Evolutionary conservation across 2,888 invertebrate species (phyloP).

Genomic region (Campopleginae sp.): DNA sequence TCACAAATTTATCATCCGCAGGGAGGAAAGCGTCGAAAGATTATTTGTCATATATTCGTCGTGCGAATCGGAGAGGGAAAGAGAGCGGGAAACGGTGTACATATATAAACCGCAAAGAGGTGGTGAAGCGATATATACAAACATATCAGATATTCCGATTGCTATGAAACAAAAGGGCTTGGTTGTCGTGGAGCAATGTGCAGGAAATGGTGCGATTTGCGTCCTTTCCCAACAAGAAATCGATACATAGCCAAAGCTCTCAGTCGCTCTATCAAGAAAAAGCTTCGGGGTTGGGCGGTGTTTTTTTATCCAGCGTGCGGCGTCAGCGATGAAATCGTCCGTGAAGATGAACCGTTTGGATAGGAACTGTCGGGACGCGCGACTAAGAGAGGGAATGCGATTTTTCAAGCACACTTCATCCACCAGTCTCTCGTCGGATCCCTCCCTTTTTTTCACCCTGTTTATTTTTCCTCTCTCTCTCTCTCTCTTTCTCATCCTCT

Average conservation of each 20-base stretch:
- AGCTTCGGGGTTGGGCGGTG: slow-evolving; percentile 23
- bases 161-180: slow-evolving; percentile 21
- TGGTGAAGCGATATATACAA: slow-evolving; percentile 20
- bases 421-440: slow-evolving; percentile 19
- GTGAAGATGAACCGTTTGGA: slow-evolving; percentile 72
- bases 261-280: slow-evolving; percentile 53
- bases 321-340: slow-evolving; percentile 73
- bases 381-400: slow-evolving; percentile 66
- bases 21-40: slow-evolving; percentile 50
- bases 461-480: slow-evolving; percentile 19
- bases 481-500: slow-evolving; percentile 8
- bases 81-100: slow-evolving; percentile 61
- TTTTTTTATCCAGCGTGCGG: slow-evolving; percentile 59
- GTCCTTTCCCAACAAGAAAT: slow-evolving; percentile 22
- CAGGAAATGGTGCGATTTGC: slow-evolving; percentile 14
- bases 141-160: background rate
- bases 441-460: slow-evolving; percentile 33
- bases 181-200: background rate
- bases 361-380: slow-evolving; percentile 62
- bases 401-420: slow-evolving; percentile 65
- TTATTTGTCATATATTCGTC: slow-evolving; percentile 58
- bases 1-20: slow-evolving; percentile 23
- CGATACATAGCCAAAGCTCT: slow-evolving; percentile 35
- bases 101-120: slow-evolving; percentile 54
- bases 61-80: slow-evolving; percentile 51